Evolutionary conservation across 2,113 vertebrate genomes (phyloP), one percentile per base, ranked within the genome.

Genomic region (Pardalotus punctatus): DNA sequence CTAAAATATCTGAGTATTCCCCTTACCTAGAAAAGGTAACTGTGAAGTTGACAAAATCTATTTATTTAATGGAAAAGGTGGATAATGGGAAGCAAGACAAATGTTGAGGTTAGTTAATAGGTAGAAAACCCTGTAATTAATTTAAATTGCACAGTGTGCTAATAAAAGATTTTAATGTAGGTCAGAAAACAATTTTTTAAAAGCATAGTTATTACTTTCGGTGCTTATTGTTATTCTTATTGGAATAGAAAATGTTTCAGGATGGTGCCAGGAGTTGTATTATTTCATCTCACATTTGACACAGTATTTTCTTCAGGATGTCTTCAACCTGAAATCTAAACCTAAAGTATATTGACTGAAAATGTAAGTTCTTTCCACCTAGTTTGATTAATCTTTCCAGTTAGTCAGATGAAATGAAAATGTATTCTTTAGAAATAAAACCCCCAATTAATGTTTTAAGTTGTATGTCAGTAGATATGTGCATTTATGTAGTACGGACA

Each of bases 371-470:
- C 12, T 80, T 89, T 76, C 47, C 58, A 2, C 28, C 7, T 38
- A 64, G 9, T 80, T 92, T 61, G n/a, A 29, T 62, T 67, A 4
- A 19, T 45, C 60, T 91, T 91, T 79, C 3, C 23, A 40, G n/a
- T 48, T 66, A 29, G 5, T 24, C 38, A 40, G 29, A 40, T 14
- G 11, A 85, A 80, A 69, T 1, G 6, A 71, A 69, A 53, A 42
- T 14, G 2, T 36, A 7, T 73, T 76, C 6, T 73, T 87, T 40
- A 47, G 40, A 72, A 90, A 45, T 33, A 57, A 64, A 76, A 12
- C 2, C 12, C 3, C 1, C 0, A 5, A 19, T 6, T 2, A 47
- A 15, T 6, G 6, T 13, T 69, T 57, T 8, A 29, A 62, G 25
- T 43, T 42, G 3, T 7, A 15, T 5, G 3, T 56, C 48, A 54